Percentiles rank a stretch among this genome's conserved stretches.
phyloP scores from a whole-genome alignment of 2,888 invertebrate genomes.

The Cheilosia pagana region DNA sequence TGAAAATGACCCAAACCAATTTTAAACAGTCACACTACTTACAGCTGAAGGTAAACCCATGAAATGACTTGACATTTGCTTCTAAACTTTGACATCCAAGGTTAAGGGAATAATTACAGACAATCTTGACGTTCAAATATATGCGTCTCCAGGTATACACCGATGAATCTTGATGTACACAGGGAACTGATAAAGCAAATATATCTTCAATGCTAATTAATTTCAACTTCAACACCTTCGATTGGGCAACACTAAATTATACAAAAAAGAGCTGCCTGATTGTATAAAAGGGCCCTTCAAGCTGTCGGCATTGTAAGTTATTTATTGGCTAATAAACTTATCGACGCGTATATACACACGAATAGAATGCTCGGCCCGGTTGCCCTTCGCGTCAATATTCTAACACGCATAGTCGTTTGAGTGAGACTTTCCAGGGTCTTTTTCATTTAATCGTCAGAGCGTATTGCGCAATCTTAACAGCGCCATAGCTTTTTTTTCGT shows the following conservation, averaged over 20 bases:
- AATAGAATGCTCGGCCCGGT: neutral
- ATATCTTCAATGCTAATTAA: slow-evolving; percentile 20
- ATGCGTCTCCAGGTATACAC: neutral
- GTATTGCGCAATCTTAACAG: slow-evolving; percentile 13
- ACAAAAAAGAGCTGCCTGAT: neutral
- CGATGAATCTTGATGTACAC: slow-evolving; percentile 5
- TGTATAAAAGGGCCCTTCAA: slow-evolving; percentile 7
- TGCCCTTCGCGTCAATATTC: slow-evolving; percentile 31
- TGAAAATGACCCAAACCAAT: too few species aligned
- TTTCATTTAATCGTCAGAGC: slow-evolving; percentile 21
- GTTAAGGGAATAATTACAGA: neutral
- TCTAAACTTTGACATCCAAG: neutral
- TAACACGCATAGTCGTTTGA: slow-evolving; percentile 18
- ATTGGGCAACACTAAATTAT: neutral
- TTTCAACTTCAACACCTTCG: slow-evolving; percentile 17
- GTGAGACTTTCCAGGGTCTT: slow-evolving; percentile 23
- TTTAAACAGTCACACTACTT: too few species aligned
- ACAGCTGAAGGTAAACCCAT: too few species aligned
- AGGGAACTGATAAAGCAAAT: neutral
- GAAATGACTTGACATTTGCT: too few species aligned
- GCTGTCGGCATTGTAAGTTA: slow-evolving; percentile 5
- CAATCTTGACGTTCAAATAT: neutral
- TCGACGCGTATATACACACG: neutral
- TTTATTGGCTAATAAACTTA: slow-evolving; percentile 36
- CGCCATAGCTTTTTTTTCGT: neutral